Conservation (phyloP, 1,140 invertebrate species). For the Asbolus verrucosus region DNA sequence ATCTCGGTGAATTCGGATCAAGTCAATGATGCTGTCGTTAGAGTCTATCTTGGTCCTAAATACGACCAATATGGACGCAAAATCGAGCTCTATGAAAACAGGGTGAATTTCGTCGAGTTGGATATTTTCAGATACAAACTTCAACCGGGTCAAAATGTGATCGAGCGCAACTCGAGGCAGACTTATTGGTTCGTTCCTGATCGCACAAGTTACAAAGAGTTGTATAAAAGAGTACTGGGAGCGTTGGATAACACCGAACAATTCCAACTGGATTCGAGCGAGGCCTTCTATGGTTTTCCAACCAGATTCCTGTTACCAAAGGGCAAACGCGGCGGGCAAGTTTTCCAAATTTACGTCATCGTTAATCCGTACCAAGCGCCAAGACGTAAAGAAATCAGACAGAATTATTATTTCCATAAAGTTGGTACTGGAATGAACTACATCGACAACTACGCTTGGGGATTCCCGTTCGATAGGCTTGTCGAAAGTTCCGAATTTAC, state of each 20-base stretch:
- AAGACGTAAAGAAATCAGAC: constrained; percentile 32
- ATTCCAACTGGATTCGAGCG: constrained; percentile 65
- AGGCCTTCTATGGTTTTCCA: constrained; percentile 48
- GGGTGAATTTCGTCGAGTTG: constrained; percentile 74
- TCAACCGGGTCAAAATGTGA: constrained; percentile 73
- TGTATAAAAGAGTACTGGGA: constrained; percentile 70
- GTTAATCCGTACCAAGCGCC: constrained; percentile 67
- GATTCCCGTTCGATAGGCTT: constrained; percentile 76
- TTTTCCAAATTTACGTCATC: constrained; percentile 74
- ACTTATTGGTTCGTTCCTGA: constrained; percentile 73
- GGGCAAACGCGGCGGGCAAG: constrained; percentile 73
- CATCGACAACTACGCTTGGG: constrained; percentile 71
- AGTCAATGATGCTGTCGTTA: constrained; percentile 68
- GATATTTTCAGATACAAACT: constrained; percentile 78
- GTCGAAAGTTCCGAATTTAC: constrained; percentile 66
- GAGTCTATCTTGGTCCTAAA: constrained; percentile 78
- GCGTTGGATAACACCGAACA: constrained; percentile 66
- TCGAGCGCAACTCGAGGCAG: constrained; percentile 76
- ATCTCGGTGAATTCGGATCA: constrained; percentile 71
- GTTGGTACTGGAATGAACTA: constrained; percentile 54
- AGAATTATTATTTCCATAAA: constrained; percentile 61
- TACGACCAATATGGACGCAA: constrained; percentile 70
- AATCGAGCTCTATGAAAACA: constrained; percentile 68
- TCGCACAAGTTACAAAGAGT: constrained; percentile 71
- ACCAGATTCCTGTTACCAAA: constrained; percentile 69